Evolutionary conservation across 2,797 vertebrate genomes (phyloP), one percentile per base, ranked within the genome.

Genomic region (Onychomys leucogaster): DNA sequence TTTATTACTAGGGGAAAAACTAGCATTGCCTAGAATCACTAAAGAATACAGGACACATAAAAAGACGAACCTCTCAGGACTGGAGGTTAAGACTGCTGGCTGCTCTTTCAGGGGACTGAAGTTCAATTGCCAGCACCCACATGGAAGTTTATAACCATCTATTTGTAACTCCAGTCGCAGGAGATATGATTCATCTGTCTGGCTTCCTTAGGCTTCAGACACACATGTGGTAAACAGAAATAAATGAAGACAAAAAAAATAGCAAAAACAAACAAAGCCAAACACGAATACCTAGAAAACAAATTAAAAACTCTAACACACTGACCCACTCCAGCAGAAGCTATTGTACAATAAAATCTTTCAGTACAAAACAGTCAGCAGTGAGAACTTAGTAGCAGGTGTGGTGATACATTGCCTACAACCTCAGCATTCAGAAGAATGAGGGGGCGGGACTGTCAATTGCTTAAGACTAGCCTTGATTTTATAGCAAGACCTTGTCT

Each of bases 1-100:
- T 93, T 97, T 75, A 96, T 89, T 96, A 92, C 87, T 65, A 19
- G 23, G 67, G 1, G 11, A 80, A n/a, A 61, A 77, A 55, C 5
- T 88, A 67, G 65, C 46, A 90, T 61, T 80, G 86, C 59, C 52
- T 46, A 83, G 6, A 27, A 81, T 87, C 46, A 85, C 49, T 55
- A 37, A 43, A 67, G 52, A 86, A 57, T 94, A 93, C 6, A 65
- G 82, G 59, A 43, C 65, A 77, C 67, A 55, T 86, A 13, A 85
- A 43, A 63, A 84, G 16, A 89, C 76, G 87, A 76, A 76, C 6
- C 57, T 61, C 25, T 19, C 16, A 4, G 57, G 80, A 57, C 57
- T 83, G 25, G 37, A 83, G 37, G 21, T 73, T 73, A 73, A 73
- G 37, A 73, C 23, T 37, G 32, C 14, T 83, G 59, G 81, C 81